Base-by-base conservation (phyloP, 92 coral and sea anemone species). In the Metridium senile region DNA sequence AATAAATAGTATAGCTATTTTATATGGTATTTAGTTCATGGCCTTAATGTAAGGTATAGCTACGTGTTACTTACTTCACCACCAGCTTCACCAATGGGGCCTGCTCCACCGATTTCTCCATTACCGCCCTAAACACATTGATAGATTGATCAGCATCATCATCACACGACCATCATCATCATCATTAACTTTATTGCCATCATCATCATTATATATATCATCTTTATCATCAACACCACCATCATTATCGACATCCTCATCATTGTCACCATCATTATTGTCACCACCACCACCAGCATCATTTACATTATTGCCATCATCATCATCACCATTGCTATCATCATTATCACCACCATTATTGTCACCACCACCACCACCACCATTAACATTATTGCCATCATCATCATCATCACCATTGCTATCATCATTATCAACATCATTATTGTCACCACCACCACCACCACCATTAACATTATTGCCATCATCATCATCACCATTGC, bases 61-160 rank as follows among this genome's bases (percentile, higher is more conserved):
- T 39, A 39, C 49, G 49, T 4, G 6, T 9, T 63, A 34, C 74
- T 43, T 35, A 68, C 74, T 23, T 43, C 29, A 39, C 58, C 74
- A 22, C 74, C 74, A 13, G 58, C 1, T 2, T 39, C 74, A 9
- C 74, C 74, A 20, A 39, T 20, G 19, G 74, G 74, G 20, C 74
- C 74, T 23, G 54, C 32, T n/a, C 58, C 74, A 35, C 74, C 74
- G 1, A 23, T 46, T n/a, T 45, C 6, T 6, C 74, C 74, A 35
- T 4, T 25, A 25, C 54, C 54, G 1, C 74, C 74, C 74, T 68
- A 46, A 43, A 6, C 33, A 22, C 9, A 20, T 1, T 2, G 29
- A 10, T 59, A 59, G 30, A 7, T 26, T 22, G 65, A 11, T 11
- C 61, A 54, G 23, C 49, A 39, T 39, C 13, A 39, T 6, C 49